Conservation (phyloP, 2,888 invertebrate species). For the Brachyptera risi region DNA sequence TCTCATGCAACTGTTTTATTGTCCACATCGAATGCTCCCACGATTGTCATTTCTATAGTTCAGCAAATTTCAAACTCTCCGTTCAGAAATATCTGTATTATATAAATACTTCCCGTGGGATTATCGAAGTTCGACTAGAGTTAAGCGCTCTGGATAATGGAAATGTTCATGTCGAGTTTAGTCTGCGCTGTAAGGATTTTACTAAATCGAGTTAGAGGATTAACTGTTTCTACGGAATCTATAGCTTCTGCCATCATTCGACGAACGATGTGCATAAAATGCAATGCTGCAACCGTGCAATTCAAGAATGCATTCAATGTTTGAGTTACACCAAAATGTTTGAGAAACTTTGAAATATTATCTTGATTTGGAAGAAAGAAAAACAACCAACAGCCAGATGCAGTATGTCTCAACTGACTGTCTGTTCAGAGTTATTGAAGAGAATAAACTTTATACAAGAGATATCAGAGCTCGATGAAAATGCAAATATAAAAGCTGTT, state of each 20-base stretch:
- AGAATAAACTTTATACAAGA: too few relatives aligned
- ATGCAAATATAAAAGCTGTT: not conserved
- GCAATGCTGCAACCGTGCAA: not conserved
- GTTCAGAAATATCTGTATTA: not conserved
- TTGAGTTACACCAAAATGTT: not conserved
- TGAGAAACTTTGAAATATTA: too few relatives aligned
- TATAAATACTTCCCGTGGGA: constrained; percentile 16
- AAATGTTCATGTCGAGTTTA: constrained; percentile 10
- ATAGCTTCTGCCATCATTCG: too few relatives aligned
- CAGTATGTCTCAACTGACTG: too few relatives aligned
- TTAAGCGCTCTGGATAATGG: constrained; percentile 8
- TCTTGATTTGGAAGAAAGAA: too few relatives aligned
- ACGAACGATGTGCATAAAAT: too few relatives aligned
- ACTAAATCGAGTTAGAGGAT: constrained; percentile 8
- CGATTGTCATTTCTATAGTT: constrained; percentile 1
- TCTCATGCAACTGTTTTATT: constrained; percentile 3
- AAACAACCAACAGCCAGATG: too few relatives aligned
- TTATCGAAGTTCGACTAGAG: constrained; percentile 14
- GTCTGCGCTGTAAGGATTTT: constrained; percentile 7
- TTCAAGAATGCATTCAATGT: not conserved
- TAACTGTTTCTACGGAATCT: not conserved
- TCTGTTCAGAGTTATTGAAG: too few relatives aligned
- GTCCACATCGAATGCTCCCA: too few relatives aligned
- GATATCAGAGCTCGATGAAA: too few relatives aligned
- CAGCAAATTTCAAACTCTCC: constrained; percentile 5